Percentiles rank a stretch among this genome's conserved stretches.
phyloP scores from a whole-genome alignment of 2,113 vertebrate species.

The Bubo bubo region DNA sequence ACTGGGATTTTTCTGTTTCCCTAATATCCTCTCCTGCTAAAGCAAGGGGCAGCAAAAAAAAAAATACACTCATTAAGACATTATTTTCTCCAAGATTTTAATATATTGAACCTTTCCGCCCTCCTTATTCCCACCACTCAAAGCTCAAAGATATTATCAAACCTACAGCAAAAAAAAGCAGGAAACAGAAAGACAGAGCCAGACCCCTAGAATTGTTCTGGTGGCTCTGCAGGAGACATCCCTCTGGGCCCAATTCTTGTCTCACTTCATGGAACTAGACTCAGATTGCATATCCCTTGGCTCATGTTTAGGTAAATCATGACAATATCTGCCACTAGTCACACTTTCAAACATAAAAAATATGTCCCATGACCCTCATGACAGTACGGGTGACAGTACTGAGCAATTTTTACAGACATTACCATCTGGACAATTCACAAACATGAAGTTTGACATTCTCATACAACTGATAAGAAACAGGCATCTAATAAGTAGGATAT shows the following conservation, averaged over 20 bases:
- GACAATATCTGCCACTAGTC: background rate
- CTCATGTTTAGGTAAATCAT: background rate
- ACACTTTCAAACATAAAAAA: background rate
- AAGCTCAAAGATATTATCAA: background rate
- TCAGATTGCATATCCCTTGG: background rate
- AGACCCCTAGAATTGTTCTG: background rate
- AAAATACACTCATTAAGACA: background rate
- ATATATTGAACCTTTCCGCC: accelerated
- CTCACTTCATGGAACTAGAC: background rate
- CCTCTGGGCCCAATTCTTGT: background rate
- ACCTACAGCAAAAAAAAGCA: background rate
- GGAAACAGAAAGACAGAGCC: background rate
- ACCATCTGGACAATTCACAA: background rate
- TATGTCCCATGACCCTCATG: background rate
- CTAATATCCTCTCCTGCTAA: background rate
- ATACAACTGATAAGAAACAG: background rate
- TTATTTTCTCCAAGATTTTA: background rate
- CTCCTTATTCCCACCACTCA: background rate
- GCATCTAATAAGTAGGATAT: background rate
- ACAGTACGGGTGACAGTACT: background rate
- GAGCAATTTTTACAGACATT: background rate
- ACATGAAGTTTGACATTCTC: background rate
- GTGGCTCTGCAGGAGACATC: background rate
- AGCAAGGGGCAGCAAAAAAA: background rate
- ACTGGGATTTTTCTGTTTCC: background rate